Evolutionary conservation across 2,888 invertebrate genomes (phyloP).

Genomic region (Lasioglossum calceatum): DNA sequence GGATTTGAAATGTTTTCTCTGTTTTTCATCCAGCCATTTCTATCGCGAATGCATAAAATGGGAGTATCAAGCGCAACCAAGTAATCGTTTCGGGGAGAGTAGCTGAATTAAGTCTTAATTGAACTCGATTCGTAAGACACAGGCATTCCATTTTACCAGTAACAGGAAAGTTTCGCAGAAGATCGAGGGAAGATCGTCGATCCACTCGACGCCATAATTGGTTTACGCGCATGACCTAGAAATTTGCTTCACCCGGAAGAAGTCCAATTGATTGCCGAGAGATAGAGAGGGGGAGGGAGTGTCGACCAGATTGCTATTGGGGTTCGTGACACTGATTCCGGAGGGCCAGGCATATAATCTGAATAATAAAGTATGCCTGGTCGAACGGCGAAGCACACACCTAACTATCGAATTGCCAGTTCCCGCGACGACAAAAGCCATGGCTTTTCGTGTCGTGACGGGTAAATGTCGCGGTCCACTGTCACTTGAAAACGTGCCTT

Average conservation of each 20-base stretch:
- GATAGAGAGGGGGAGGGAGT: neutral
- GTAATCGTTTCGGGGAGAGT: neutral
- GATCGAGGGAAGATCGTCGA: neutral
- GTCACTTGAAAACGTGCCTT: conserved; percentile 4
- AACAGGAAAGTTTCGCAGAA: neutral
- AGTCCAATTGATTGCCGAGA: neutral
- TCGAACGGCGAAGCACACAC: neutral
- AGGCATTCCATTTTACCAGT: neutral
- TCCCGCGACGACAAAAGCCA: neutral
- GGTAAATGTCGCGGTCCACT: neutral
- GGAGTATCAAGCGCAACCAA: neutral
- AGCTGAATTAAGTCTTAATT: neutral
- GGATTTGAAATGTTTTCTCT: too few relatives aligned
- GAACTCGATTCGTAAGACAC: neutral
- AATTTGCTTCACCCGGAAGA: neutral
- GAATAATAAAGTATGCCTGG: neutral
- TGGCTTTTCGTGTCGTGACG: neutral
- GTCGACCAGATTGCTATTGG: neutral
- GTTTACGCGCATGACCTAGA: neutral
- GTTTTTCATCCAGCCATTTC: too few relatives aligned
- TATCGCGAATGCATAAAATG: too few relatives aligned
- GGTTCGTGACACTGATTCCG: conserved; percentile 5
- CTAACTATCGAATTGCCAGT: neutral
- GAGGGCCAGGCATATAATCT: neutral
- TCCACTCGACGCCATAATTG: neutral